These are phyloP conservation scores for Drosophila melanica DNA, from an alignment of 1,140 invertebrate species.

Conservation along the genomic window DNA sequence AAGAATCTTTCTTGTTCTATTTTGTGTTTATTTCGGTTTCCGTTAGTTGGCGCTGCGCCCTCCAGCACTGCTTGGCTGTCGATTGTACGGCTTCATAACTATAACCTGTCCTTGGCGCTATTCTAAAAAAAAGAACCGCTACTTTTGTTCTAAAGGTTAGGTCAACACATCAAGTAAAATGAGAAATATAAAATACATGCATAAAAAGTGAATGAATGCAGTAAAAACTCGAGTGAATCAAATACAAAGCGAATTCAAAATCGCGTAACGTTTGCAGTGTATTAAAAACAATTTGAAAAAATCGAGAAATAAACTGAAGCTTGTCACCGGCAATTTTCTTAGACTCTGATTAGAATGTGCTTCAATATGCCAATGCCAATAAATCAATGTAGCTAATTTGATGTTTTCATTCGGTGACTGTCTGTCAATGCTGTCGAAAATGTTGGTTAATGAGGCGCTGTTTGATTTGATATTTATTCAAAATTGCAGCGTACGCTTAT, in stretches of 20 bases:
- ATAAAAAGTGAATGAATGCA: conserved; percentile 47
- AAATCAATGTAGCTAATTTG: conserved; percentile 51
- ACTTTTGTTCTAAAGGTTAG: conserved; percentile 17
- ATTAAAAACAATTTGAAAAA: background rate
- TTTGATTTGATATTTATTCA: conserved; percentile 70
- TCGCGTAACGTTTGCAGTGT: background rate
- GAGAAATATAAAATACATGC: conserved; percentile 10
- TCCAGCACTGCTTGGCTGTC: conserved; percentile 41
- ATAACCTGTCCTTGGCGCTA: conserved; percentile 75
- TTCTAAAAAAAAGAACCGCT: conserved; percentile 52
- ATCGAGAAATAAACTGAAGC: background rate
- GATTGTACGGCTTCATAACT: conserved; percentile 74
- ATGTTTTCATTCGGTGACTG: conserved; percentile 38
- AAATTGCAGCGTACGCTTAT: conserved; percentile 38
- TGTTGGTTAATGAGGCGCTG: conserved; percentile 45
- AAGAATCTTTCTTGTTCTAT: conserved; percentile 11
- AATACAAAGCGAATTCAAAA: conserved; percentile 43
- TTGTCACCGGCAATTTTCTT: background rate
- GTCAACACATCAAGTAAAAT: conserved; percentile 9
- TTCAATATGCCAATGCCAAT: conserved; percentile 28
- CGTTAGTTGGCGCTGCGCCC: conserved; percentile 20
- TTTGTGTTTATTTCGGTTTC: conserved; percentile 14
- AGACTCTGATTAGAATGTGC: background rate
- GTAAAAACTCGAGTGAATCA: conserved; percentile 26
- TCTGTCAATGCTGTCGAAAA: conserved; percentile 45